Base-by-base conservation (phyloP, 2,797 vertebrate species). In the Onychomys arenicola region DNA sequence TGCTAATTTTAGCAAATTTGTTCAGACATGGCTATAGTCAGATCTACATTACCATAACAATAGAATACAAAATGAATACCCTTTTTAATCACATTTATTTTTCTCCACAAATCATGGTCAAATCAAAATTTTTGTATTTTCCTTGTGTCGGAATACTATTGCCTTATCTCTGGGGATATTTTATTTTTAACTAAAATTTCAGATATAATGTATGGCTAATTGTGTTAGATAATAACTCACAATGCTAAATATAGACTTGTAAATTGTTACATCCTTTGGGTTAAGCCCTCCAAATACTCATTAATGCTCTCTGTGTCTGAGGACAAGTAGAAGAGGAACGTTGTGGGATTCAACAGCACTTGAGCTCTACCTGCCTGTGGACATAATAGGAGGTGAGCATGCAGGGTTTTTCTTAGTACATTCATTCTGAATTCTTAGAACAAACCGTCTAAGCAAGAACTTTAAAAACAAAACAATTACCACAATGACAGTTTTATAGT, bases 111-210 rank as follows among this genome's bases (percentile, higher is more conserved):
- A 92, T 73, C 27, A 89, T 17, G 90, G 46, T n/a, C 82, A 80
- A 25, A 27, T 91, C 37, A n/a, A n/a, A 57, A 6, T 52, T n/a
- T 73, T 52, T 57, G 27, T 23, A 25, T 61, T 76, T 43, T 65
- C 37, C 61, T 73, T 71, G 57, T 23, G 4, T 55, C n/a, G 63
- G 29, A 27, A 11, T 40, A 95, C 93, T 34, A 3, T 10, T 49
- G 32, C 69, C 52, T 81, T 90, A 84, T 67, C 14, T 69, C 40
- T 81, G 65, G 61, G 78, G 13, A 67, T 37, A 82, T 76, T 94
- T 94, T 69, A 55, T 88, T 83, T 82, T 69, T 57, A 89, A 91
- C 67, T 87, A 61, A 65, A 81, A 55, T 82, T 90, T 94, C 55
- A 87, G 40, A 73, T 46, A 6, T 46, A 82, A 59, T n/a, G 55